Evolutionary conservation across 2,888 invertebrate species (phyloP), one percentile per base, ranked within the genome.

Genomic region (Chouioia cunea): DNA sequence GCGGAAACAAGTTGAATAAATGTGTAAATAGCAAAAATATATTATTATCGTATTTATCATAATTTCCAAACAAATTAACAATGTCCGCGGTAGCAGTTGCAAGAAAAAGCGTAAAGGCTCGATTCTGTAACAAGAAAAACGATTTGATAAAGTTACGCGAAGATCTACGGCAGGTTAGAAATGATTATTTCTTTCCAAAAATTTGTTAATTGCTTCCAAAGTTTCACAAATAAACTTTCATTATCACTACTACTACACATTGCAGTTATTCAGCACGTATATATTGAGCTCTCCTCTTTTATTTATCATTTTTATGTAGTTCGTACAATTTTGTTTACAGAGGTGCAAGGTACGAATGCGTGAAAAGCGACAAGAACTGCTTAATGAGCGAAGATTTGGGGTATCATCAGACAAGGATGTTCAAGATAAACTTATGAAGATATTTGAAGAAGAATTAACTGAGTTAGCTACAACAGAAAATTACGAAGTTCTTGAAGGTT

Each of bases 121-220:
- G 70, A 66, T 63, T 44, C 20, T 47, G 65, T 20, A 65, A 62
- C 44, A 69, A 68, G 23, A 62, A 69, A 50, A 43, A 27, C 3
- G 65, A 74, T 12, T 65, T 73, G 18, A 22, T 22, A n/a, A 73
- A 74, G 63, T 54, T 74, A 2, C 71, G 73, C 1, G 68, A 65
- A 54, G 69, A 71, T 10, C 52, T 74, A 52, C 68, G 73, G 56
- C 62, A 74, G 71, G 73, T 74, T 71, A 71, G 71, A 67, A 58
- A 63, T 12, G 6, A 10, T 36, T 36, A 36, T 36, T 36, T 36
- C 6, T 12, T 36, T 36, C 36, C 10, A 36, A 36, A 1, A 3
- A 10, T 36, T 36, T 36, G 36, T 6, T 36, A 36, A 1, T 36
- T 4, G 6, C 6, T 27, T 27, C 6, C 6, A 27, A 36, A 36